phyloP scores from a whole-genome alignment of 2,113 vertebrate genomes.

The Morone chrysops region DNA sequence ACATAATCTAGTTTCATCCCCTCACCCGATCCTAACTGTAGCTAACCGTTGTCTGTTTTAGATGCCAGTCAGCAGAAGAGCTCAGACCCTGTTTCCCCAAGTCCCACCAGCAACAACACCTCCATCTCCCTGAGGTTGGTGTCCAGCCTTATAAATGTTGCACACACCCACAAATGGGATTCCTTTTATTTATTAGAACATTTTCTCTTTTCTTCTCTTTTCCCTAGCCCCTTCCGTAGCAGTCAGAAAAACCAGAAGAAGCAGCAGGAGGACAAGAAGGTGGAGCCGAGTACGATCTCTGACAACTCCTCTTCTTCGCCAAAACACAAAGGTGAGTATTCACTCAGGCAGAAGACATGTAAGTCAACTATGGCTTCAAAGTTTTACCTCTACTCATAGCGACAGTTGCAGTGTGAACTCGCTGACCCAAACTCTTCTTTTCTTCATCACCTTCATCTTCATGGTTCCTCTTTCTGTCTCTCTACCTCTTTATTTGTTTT shows the following conservation, averaged over 20 bases:
- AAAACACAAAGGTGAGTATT: constrained; percentile 80
- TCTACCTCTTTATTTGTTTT: not conserved
- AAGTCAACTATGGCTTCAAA: not conserved
- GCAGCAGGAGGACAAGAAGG: constrained; percentile 88
- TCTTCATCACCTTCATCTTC: constrained; percentile 54
- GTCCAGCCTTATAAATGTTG: not conserved
- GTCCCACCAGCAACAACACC: constrained; percentile 68
- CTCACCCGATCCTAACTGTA: not conserved
- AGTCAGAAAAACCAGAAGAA: constrained; percentile 87
- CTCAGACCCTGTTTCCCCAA: constrained; percentile 85
- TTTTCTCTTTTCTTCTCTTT: not conserved
- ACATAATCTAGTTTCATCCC: not conserved
- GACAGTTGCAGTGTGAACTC: not conserved
- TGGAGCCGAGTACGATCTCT: constrained; percentile 64
- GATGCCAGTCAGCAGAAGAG: constrained; percentile 93
- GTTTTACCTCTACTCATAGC: not conserved
- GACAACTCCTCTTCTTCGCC: constrained; percentile 70
- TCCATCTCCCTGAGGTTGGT: constrained; percentile 87
- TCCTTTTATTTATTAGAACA: not conserved
- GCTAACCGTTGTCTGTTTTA: constrained; percentile 58
- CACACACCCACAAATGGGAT: not conserved
- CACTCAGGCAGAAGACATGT: not conserved
- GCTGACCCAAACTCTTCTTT: not conserved
- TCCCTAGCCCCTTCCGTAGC: constrained; percentile 87
- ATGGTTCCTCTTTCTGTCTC: constrained; percentile 11